A percentile compares a stretch with the other conserved stretches of the same genome.
These are phyloP conservation scores for Acanthurus tractus DNA, from an alignment of 2,797 vertebrate genomes.

Conservation along the genomic window DNA sequence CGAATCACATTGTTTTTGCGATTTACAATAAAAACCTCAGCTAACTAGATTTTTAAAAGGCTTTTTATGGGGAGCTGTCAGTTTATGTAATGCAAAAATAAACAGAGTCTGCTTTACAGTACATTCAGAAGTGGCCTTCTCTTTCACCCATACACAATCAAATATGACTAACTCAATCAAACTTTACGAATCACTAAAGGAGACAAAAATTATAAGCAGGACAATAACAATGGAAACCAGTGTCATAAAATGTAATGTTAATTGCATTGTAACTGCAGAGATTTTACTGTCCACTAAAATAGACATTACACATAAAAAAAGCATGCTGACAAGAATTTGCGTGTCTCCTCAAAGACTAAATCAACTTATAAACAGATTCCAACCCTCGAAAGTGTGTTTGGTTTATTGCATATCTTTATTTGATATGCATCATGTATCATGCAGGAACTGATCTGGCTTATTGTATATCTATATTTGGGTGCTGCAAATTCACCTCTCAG, in stretches of 20 bases:
- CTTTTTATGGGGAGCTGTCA: conserved; percentile 2
- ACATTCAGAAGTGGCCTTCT: not conserved
- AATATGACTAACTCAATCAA: not conserved
- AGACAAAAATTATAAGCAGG: not conserved
- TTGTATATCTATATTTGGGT: conserved; percentile 1
- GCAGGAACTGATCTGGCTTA: conserved; percentile 10
- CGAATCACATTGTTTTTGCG: too few species aligned
- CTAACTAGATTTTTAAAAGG: conserved; percentile 12
- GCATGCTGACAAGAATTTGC: not conserved
- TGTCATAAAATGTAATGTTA: not conserved
- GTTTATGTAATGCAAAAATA: conserved; percentile 4
- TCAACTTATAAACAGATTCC: conserved; percentile 11
- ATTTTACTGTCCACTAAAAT: not conserved
- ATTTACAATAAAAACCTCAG: too few species aligned
- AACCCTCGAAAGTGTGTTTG: conserved; percentile 12
- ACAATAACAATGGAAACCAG: not conserved
- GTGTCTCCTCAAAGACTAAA: not conserved
- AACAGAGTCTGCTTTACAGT: not conserved
- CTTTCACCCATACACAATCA: not conserved
- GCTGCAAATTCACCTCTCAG: conserved; percentile 3
- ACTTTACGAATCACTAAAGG: conserved; percentile 2
- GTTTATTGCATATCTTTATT: conserved; percentile 17
- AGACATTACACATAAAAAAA: conserved; percentile 5
- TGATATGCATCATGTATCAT: too few species aligned
- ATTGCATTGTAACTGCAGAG: not conserved